A percentile compares a stretch with the other conserved stretches of the same genome.
Conservation (phyloP, 2,797 vertebrate genomes). For the Psittacula derbiana region DNA sequence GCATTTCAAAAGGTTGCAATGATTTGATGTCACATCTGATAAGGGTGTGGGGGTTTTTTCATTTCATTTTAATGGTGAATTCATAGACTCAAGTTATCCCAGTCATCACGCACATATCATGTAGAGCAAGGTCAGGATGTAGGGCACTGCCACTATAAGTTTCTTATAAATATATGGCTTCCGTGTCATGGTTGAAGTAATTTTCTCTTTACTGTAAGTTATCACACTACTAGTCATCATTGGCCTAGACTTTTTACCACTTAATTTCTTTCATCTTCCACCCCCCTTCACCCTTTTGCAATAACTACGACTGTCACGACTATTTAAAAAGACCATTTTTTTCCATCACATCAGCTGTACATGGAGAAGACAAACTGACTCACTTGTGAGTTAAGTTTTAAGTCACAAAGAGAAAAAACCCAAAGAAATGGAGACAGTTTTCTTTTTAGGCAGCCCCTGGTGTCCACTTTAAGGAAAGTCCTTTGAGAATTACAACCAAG, state of each 20-base stretch:
- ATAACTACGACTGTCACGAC: background rate
- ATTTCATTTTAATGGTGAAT: background rate
- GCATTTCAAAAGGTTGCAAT: background rate
- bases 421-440: background rate
- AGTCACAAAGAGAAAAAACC: background rate
- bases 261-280: background rate
- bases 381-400: background rate
- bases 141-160: background rate
- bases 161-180: background rate
- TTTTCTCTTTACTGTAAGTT: background rate
- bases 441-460: background rate
- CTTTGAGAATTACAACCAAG: background rate
- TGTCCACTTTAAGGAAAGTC: background rate
- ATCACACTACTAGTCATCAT: background rate
- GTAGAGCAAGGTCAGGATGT: background rate
- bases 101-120: background rate
- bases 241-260: background rate
- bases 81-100: background rate
- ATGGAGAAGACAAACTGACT: background rate
- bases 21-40: background rate
- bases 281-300: background rate
- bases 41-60: accelerated
- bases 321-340: constrained; percentile 1
- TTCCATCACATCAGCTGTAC: background rate
- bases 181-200: background rate